Evolutionary conservation across 2,113 vertebrate genomes (phyloP).

Genomic region (Aptenodytes forsteri): DNA sequence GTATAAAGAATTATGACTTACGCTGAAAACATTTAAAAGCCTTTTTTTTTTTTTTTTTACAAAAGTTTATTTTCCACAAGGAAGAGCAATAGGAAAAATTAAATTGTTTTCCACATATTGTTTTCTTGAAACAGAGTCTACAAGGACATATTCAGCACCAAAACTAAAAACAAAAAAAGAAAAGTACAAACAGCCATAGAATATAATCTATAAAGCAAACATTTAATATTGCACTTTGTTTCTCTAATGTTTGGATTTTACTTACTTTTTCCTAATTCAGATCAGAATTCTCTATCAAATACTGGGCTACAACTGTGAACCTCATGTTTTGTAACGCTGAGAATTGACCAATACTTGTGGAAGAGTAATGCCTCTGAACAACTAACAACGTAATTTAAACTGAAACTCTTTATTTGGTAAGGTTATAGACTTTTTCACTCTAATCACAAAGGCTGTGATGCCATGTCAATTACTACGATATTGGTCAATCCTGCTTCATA

Average conservation of each 20-base stretch:
- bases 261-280: constrained; percentile 81
- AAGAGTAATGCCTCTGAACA: constrained; percentile 75
- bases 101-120: constrained; percentile 90
- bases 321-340: constrained; percentile 70
- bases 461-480: constrained; percentile 60
- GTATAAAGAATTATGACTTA: not conserved
- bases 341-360: constrained; percentile 80
- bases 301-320: constrained; percentile 82
- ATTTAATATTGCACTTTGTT: constrained; percentile 99
- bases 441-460: constrained; percentile 45
- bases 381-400: constrained; percentile 37
- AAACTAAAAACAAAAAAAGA: constrained; percentile 67
- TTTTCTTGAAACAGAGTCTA: constrained; percentile 91
- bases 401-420: constrained; percentile 54
- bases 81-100: constrained; percentile 93
- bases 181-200: constrained; percentile 87
- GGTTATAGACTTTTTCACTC: constrained; percentile 29
- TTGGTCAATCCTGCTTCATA: constrained; percentile 74
- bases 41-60: not conserved
- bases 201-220: constrained; percentile 89
- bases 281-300: constrained; percentile 85
- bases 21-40: not conserved
- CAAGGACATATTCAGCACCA: constrained; percentile 88
- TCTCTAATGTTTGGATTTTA: constrained; percentile 90
- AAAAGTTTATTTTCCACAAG: constrained; percentile 88